A percentile compares a stretch with the other conserved stretches of the same genome.
Conservation (phyloP, 2,113 vertebrate genomes). For the Melanotaenia duboulayi region DNA sequence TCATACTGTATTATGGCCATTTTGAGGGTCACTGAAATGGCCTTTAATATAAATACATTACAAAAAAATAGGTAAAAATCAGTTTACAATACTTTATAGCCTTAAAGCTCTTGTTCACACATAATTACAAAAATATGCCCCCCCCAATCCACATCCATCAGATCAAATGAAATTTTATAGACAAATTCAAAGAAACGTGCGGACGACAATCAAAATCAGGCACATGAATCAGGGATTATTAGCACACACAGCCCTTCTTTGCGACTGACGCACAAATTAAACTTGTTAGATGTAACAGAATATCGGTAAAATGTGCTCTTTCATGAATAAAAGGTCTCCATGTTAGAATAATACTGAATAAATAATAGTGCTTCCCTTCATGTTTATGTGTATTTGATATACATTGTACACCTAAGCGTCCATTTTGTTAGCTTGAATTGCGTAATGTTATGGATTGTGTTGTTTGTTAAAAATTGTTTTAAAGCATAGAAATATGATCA, state of each 20-base stretch:
- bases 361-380: background rate
- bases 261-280: conserved; percentile 9
- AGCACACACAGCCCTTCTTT: conserved; percentile 45
- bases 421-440: background rate
- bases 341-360: background rate
- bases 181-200: conserved; percentile 58
- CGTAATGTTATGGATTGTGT: too few species aligned
- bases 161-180: conserved; percentile 51
- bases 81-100: conserved; percentile 54
- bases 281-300: conserved; percentile 13
- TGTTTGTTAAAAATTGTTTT: background rate
- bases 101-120: conserved; percentile 47
- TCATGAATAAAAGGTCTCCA: background rate
- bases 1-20: conserved; percentile 41
- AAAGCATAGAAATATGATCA: background rate
- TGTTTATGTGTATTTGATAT: background rate
- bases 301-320: background rate
- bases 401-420: background rate
- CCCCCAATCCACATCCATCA: conserved; percentile 51
- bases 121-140: conserved; percentile 59
- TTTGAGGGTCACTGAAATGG: conserved; percentile 44
- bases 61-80: conserved; percentile 75
- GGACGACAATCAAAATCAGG: conserved; percentile 68
- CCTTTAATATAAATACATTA: conserved; percentile 72
- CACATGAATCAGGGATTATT: conserved; percentile 69